Conservation (phyloP, 2,113 vertebrate genomes). For the Chlorodrepanis virens region DNA sequence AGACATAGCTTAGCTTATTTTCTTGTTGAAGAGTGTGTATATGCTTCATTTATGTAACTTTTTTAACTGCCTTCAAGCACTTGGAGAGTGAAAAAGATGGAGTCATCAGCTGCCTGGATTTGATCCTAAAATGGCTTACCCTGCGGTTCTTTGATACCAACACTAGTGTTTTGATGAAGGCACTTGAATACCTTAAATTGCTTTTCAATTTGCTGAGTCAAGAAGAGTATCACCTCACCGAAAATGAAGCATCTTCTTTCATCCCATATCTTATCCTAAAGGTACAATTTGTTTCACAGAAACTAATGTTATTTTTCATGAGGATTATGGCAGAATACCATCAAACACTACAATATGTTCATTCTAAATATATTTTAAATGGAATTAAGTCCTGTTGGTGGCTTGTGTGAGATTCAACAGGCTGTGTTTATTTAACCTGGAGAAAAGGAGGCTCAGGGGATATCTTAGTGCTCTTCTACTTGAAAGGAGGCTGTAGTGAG, state of each 20-base stretch:
- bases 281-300: constrained; percentile 68
- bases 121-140: constrained; percentile 96
- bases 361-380: not conserved
- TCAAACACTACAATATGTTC: not conserved
- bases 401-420: not conserved
- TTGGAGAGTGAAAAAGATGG: constrained; percentile 92
- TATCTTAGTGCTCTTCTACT: not conserved
- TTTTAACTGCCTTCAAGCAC: constrained; percentile 72
- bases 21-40: not conserved
- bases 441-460: not conserved
- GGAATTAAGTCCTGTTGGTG: not conserved
- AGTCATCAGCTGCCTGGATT: constrained; percentile 90
- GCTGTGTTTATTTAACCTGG: not conserved
- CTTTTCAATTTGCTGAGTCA: constrained; percentile 87
- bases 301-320: not conserved
- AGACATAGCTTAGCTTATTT: not conserved
- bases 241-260: constrained; percentile 94
- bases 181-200: constrained; percentile 93
- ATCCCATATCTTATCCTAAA: constrained; percentile 95
- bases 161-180: constrained; percentile 95
- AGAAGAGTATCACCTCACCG: constrained; percentile 91
- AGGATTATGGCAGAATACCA: not conserved
- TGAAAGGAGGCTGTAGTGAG: not conserved
- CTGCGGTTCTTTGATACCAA: constrained; percentile 98
- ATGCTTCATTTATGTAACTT: not conserved